Base-by-base conservation (phyloP, 2,888 invertebrate genomes). In the Epinotia ramella region DNA sequence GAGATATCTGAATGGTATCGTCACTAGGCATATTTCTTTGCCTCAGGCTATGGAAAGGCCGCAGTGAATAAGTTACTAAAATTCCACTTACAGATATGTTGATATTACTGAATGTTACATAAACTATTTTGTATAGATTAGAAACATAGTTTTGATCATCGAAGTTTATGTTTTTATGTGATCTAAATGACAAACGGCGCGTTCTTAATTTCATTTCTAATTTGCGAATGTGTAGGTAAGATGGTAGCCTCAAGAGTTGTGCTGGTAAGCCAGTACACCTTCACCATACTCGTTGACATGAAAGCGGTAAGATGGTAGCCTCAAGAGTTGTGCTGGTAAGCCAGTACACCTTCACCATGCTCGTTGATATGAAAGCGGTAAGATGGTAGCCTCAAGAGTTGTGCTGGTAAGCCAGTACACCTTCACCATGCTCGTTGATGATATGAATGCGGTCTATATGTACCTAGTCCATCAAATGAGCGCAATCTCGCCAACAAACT, bases 61-160 rank as follows among this genome's bases (percentile, higher is more conserved):
- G 40, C 62, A 18, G 56, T 56, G 67, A 62, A 56, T 56, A 68
- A 68, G 44, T 68, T 40, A 67, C 40, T 62, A 44, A 67, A 73
- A 62, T 24, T 62, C 53, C 18, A 62, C 49, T 62, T 56, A 68
- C 60, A 49, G 20, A 67, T 40, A 60, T 67, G 49, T 59, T 46
- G 16, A 59, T 66, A 40, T 7, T 44, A 57, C 44, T 59, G 40
- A 33, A 49, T 73, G 60, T 67, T n/a, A n/a, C 87, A 84, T 86
- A 85, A 86, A 86, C 80, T 84, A 85, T 82, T 84, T 81, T 83
- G 82, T 83, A 85, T 84, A 88, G 81, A 84, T 85, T 83, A 86
- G 83, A 86, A 65, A 12, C 24, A 65, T 46, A 24, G 46, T 60
- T 60, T 65, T 59, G 13, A 46, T 57, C 46, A 81, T 82, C 79